Percentiles rank a stretch among this genome's conserved stretches.
Evolutionary conservation across 64 coral and sea anemone species (phyloP).

Genomic region (Montipora cactus): DNA sequence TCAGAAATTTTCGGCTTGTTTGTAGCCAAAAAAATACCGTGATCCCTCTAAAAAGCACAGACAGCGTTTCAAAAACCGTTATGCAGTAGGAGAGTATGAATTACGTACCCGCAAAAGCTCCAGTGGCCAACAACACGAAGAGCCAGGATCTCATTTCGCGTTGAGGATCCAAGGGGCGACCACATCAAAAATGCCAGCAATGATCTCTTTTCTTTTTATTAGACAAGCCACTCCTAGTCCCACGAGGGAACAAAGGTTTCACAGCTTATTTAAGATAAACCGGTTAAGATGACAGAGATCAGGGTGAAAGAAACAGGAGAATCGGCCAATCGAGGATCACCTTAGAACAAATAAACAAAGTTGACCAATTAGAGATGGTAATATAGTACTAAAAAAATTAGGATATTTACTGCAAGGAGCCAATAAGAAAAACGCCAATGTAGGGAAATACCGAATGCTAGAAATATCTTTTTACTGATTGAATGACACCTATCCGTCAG

Average conservation of each 20-base stretch:
- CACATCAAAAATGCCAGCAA: not conserved
- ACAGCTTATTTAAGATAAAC: not conserved
- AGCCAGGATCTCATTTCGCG: constrained; percentile 72
- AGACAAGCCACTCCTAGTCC: constrained; percentile 19
- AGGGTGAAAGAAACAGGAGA: not conserved
- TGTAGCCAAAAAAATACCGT: not conserved
- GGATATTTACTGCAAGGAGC: not conserved
- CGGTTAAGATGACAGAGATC: not conserved
- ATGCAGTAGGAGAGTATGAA: not conserved
- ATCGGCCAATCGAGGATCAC: not conserved
- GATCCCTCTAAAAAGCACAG: not conserved
- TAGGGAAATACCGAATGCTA: not conserved
- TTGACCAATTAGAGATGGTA: not conserved
- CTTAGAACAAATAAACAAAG: not conserved
- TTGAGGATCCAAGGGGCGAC: constrained; percentile 47
- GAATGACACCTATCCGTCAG: constrained; percentile 3
- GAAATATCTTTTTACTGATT: not conserved
- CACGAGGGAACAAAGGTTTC: constrained; percentile 38
- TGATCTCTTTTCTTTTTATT: constrained; percentile 12
- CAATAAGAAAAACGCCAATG: not conserved
- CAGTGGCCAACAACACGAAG: constrained; percentile 93
- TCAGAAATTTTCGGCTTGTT: not conserved
- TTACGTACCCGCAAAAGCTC: constrained; percentile 88
- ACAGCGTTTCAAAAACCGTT: not conserved
- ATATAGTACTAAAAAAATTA: not conserved